phyloP scores from a whole-genome alignment of 2,888 invertebrate genomes.

The Syrista parreyssii region DNA sequence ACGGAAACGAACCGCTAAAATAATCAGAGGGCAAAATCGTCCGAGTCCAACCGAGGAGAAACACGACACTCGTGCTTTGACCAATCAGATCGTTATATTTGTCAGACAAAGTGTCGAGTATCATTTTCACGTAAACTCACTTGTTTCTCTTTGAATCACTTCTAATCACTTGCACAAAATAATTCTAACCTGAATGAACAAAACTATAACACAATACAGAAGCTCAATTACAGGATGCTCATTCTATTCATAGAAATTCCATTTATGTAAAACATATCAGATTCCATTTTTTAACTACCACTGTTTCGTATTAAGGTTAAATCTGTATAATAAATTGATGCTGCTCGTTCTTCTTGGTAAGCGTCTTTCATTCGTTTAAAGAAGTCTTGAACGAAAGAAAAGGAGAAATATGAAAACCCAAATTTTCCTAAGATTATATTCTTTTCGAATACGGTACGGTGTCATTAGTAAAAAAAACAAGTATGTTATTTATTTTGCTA shows the following conservation, averaged over 20 bases:
- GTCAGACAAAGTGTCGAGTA: background rate
- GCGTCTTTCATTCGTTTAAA: background rate
- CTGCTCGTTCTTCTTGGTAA: no score
- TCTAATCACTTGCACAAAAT: background rate
- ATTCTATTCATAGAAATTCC: background rate
- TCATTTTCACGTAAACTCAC: background rate
- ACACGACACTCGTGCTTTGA: background rate
- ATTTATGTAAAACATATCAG: background rate
- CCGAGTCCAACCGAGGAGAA: no score
- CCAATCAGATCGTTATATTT: background rate
- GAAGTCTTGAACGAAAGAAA: background rate
- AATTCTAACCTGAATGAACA: background rate
- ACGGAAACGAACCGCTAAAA: background rate
- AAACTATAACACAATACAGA: background rate
- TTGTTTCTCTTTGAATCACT: background rate
- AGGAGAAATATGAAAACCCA: background rate
- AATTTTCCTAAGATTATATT: background rate
- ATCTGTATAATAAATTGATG: background rate
- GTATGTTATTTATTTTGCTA: background rate
- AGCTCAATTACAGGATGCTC: background rate
- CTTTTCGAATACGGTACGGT: background rate
- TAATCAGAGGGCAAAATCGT: background rate
- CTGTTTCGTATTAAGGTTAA: background rate
- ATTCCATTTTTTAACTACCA: background rate
- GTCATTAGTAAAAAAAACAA: background rate